These are phyloP conservation scores for Pseudomyrmex dendroicus DNA, from an alignment of 1,140 invertebrate genomes.

Conservation along the genomic window DNA sequence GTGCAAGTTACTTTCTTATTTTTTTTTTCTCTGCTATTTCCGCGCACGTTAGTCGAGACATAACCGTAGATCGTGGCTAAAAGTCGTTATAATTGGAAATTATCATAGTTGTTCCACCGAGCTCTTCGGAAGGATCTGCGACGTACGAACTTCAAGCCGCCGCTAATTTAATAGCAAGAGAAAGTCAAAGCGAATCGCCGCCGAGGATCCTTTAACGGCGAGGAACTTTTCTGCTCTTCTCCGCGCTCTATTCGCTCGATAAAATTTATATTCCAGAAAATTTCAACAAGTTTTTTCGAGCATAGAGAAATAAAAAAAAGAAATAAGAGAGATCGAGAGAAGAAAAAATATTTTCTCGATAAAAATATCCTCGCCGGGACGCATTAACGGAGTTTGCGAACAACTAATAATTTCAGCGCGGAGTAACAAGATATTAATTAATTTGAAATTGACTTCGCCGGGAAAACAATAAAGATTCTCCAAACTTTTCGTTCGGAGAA, in stretches of 20 bases:
- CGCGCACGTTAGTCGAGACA: background rate
- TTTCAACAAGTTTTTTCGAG: slow-evolving; percentile 5
- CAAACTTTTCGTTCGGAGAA: too few species aligned
- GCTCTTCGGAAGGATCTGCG: background rate
- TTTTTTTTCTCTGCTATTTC: background rate
- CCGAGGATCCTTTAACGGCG: background rate
- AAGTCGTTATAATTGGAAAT: slow-evolving; percentile 27
- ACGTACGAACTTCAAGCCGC: slow-evolving; percentile 27
- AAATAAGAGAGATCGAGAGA: background rate
- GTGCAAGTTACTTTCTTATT: background rate
- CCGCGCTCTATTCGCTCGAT: background rate
- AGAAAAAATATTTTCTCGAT: background rate
- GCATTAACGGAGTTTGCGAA: background rate
- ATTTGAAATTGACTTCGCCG: too few species aligned
- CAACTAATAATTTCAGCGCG: background rate
- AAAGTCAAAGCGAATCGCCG: slow-evolving; percentile 32
- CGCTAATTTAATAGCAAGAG: slow-evolving; percentile 55
- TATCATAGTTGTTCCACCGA: slow-evolving; percentile 3
- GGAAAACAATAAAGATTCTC: too few species aligned
- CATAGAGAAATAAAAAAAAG: background rate
- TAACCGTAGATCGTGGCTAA: slow-evolving; percentile 16
- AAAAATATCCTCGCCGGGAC: background rate
- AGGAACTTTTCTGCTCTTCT: background rate
- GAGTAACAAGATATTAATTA: too few species aligned
- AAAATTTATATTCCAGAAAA: slow-evolving; percentile 55